Base-by-base conservation (phyloP, 2,888 invertebrate genomes). In the Mimachlamys varia region DNA sequence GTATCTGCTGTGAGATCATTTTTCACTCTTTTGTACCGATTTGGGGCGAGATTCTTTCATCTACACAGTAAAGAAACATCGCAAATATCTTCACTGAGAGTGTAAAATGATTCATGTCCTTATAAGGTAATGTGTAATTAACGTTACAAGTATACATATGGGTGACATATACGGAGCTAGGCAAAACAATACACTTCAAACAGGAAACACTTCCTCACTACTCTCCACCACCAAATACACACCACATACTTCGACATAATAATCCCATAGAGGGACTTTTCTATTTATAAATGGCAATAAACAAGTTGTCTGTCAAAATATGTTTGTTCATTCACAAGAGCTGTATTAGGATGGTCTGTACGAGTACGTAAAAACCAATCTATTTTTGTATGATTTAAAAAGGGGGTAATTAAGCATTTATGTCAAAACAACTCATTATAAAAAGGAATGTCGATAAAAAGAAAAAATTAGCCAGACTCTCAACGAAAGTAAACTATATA, bases 111-210 rank as follows among this genome's bases (percentile, higher is more conserved):
- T 15, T 53, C 7, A 27, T 76, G 76, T 12, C 76, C 76, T 22
- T 76, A 33, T 76, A 76, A 76, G 76, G 76, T 13, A 3, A 62
- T 33, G 33, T 13, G 27, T 76, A 76, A 76, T 76, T 76, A 76
- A 76, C 33, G 76, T n/a, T 62, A 76, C 27, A 12, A 33, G 76
- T 76, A 76, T n/a, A n/a, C n/a, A n/a, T 58, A 58, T n/a, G 22
- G n/a, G 58, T n/a, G 58, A 58, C 62, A 62, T 76, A 76, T 76
- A 76, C 76, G 76, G 27, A 76, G 76, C 12, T 76, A 12, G 27
- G 27, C 76, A 76, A 27, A 76, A 76, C 33, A 33, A 76, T 76
- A 76, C 33, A 76, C 76, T 76, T 76, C 3, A 76, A 5, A 7
- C 76, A 76, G 76, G 76, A 76, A 76, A 76, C 76, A 12, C 76